Evolutionary conservation across 2,888 invertebrate species (phyloP).

Genomic region (Adelphocoris suturalis): DNA sequence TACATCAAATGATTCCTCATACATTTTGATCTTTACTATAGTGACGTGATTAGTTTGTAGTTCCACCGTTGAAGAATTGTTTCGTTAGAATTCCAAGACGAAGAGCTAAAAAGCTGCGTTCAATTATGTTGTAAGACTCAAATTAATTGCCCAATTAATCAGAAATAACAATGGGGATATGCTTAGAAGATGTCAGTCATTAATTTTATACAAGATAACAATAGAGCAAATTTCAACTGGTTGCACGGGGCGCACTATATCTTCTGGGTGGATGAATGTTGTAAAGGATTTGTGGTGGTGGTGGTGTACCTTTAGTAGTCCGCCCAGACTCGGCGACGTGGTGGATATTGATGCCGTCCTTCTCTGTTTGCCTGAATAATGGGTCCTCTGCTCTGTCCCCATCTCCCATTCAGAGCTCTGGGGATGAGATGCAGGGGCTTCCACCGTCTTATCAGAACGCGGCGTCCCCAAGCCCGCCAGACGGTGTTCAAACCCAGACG

Average conservation of each 20-base stretch:
- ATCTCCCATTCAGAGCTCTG: not conserved
- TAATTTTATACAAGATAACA: not conserved
- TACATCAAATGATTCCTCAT: too few relatives aligned
- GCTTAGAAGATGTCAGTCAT: not conserved
- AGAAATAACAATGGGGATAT: not conserved
- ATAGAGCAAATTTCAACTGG: constrained; percentile 5
- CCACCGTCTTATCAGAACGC: not conserved
- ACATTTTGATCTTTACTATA: too few relatives aligned
- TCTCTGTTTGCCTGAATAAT: constrained; percentile 26
- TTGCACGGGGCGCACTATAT: not conserved
- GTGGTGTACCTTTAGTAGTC: not conserved
- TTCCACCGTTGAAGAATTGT: too few relatives aligned
- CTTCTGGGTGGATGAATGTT: not conserved
- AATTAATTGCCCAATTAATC: not conserved
- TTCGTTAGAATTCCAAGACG: not conserved
- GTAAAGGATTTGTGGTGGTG: not conserved
- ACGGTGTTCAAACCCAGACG: not conserved
- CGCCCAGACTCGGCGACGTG: not conserved
- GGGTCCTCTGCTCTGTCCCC: not conserved
- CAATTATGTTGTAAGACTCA: not conserved
- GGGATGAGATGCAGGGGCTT: constrained; percentile 3
- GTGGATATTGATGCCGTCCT: constrained; percentile 31
- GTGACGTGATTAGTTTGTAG: too few relatives aligned
- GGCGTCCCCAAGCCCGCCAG: not conserved
- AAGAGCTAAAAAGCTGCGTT: not conserved